Evolutionary conservation across 1,140 invertebrate genomes (phyloP), one percentile per base, ranked within the genome.

Genomic region (Dryas iulia): DNA sequence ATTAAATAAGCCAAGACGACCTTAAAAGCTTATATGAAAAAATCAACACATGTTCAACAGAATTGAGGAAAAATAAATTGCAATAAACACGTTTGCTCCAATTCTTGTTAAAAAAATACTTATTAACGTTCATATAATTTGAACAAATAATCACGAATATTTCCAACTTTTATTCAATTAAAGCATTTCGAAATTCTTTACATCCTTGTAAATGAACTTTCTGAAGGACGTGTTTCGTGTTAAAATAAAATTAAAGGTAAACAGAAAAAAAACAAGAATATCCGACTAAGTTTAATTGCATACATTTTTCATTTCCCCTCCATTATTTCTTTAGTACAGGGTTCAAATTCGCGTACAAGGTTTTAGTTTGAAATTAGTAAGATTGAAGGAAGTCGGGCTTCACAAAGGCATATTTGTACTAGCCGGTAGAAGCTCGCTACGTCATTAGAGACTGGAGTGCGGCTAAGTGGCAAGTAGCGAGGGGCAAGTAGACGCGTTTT

Each of bases 371-470:
- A 64, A 69, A 67, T 67, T 72, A 69, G 64, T 35, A 70, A n/a
- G 35, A 58, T 68, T 57, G 35, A 65, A 70, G 65, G 33, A 62
- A 52, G 33, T 39, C 71, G 72, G 66, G 73, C 35, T 56, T 23
- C 54, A 79, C 76, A 82, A 79, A 82, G 76, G 71, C 72, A 79
- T 78, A 81, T 81, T 83, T 77, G 81, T 79, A 72, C 69, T 66
- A 77, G 74, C 57, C 62, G 53, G 62, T 81, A 77, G 73, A 78
- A 81, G 66, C 72, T 71, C 72, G 67, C 58, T 59, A 73, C 81
- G 78, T 81, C 81, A 79, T 81, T 83, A 83, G 74, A 76, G 69
- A 63, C 62, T 65, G 52, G 70, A 73, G 77, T 69, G 60, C 66
- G 76, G 73, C 72, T 79, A 76, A 82, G 79, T 82, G 74, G 71